A percentile compares a stretch with the other conserved stretches of the same genome.
These are phyloP conservation scores for Coremacera marginata DNA, from an alignment of 2,888 invertebrate genomes.

Conservation along the genomic window DNA sequence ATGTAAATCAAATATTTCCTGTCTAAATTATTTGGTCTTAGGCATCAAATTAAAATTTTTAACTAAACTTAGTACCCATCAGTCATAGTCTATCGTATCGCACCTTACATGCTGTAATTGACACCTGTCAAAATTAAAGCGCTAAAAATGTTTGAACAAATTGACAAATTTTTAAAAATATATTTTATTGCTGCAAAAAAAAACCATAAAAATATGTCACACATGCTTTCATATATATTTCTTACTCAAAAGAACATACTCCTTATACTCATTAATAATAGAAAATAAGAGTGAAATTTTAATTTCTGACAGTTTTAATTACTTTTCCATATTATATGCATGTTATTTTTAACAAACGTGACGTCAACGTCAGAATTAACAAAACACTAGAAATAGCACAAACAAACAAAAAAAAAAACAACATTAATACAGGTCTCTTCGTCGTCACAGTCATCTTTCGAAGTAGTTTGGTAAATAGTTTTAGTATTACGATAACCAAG, in stretches of 20 bases:
- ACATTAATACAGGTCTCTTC: not conserved
- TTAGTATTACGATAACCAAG: not conserved
- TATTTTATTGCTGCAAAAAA: slow-evolving; percentile 11
- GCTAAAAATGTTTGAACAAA: slow-evolving; percentile 11
- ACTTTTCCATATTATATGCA: not conserved
- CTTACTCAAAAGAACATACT: no score
- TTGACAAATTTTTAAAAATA: not conserved
- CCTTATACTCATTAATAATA: no score
- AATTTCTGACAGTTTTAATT: slow-evolving; percentile 26
- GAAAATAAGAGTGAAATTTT: not conserved
- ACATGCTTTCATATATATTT: not conserved
- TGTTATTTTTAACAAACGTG: not conserved
- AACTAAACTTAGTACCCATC: no score
- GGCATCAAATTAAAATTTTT: no score
- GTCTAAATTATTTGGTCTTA: no score
- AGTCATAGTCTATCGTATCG: not conserved
- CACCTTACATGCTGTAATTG: slow-evolving; percentile 24
- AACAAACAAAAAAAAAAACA: not conserved
- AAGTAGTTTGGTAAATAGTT: not conserved
- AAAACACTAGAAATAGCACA: not conserved
- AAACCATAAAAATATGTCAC: not conserved
- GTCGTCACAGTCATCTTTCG: slow-evolving; percentile 7
- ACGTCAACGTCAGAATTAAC: not conserved
- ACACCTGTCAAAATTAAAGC: slow-evolving; percentile 50
- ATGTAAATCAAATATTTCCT: no score